A percentile compares a stretch with the other conserved stretches of the same genome.
Conservation (phyloP, 2,888 invertebrate genomes). For the Bedellia somnulentella region DNA sequence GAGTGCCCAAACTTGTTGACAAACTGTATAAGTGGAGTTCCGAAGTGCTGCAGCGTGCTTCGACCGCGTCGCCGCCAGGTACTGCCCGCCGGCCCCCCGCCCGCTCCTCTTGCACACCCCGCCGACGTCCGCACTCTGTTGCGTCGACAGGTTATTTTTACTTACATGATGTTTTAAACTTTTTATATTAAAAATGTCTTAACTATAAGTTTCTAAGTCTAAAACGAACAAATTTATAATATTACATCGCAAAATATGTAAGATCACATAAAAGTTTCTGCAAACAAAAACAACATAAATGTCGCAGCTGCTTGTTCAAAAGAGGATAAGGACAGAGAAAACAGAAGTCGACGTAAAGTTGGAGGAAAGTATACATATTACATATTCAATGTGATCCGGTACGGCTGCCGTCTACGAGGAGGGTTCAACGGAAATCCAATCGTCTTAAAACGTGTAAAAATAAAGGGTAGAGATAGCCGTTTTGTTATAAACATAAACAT, state of each 20-base stretch:
- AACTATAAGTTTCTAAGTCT: too few relatives aligned
- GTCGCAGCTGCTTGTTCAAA: too few relatives aligned
- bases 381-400: slow-evolving; percentile 34
- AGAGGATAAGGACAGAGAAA: slow-evolving; percentile 20
- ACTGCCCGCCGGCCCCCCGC: slow-evolving; percentile 22
- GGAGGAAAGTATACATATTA: slow-evolving; percentile 19
- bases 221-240: too few relatives aligned
- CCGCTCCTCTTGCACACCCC: slow-evolving; percentile 16
- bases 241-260: too few relatives aligned
- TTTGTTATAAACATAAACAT: slow-evolving; percentile 49
- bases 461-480: slow-evolving; percentile 35
- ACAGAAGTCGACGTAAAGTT: slow-evolving; percentile 23
- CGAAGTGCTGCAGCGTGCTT: slow-evolving; percentile 30
- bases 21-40: slow-evolving; percentile 5
- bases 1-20: too few relatives aligned
- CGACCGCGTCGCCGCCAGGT: slow-evolving; percentile 38
- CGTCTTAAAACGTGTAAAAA: slow-evolving; percentile 40
- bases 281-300: too few relatives aligned
- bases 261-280: too few relatives aligned
- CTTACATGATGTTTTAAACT: too few relatives aligned
- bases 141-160: slow-evolving; percentile 1
- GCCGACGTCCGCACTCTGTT: slow-evolving; percentile 11
- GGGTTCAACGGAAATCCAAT: slow-evolving; percentile 34
- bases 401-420: slow-evolving; percentile 12
- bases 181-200: too few relatives aligned